Evolutionary conservation across 92 coral and sea anemone species (phyloP), one percentile per base, ranked within the genome.

Genomic region (Pocillopora meandrina): DNA sequence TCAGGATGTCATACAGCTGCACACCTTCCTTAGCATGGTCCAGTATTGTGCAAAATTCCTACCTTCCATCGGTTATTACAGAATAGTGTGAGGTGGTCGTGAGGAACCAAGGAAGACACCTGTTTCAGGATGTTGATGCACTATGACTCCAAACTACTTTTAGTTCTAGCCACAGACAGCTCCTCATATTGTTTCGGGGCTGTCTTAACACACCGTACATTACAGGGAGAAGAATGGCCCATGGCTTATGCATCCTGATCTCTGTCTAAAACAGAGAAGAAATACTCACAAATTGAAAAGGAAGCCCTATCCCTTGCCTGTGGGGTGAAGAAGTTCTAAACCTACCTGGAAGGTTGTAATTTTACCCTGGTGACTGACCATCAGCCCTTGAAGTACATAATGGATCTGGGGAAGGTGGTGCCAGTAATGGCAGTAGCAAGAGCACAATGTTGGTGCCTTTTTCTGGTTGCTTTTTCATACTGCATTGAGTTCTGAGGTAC

Each of bases 241-340:
- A 70, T 86, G 42, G 89, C 89, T 31, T 78, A 78, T 72, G 85
- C 85, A 23, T 84, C 82, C 58, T 56, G 80, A 61, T 65, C 26
- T 26, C 26, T 26, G 26, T 26, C 26, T 26, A 1, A 26, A 26
- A 26, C 26, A 26, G 26, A 26, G 75, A 84, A 79, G 86, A 75
- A 89, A 65, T 85, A 85, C 61, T 75, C 90, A 31, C 89, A 89
- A 62, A 89, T 85, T 14, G 92, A 89, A 70, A 78, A 89, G 69
- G 86, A 89, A 72, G 89, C 84, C 12, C 82, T 81, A 55, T 34
- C 85, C 75, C 64, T 89, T 56, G 78, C 75, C 26, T 26, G 26
- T 26, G 26, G 26, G 26, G 26, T 26, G 26, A 26, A 26, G 26
- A 26, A 26, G 26, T 26, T 26, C 26, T 26, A 26, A 26, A 26